These are phyloP conservation scores for Tragulus kanchil DNA, from an alignment of 2,113 vertebrate genomes.

Conservation along the genomic window DNA sequence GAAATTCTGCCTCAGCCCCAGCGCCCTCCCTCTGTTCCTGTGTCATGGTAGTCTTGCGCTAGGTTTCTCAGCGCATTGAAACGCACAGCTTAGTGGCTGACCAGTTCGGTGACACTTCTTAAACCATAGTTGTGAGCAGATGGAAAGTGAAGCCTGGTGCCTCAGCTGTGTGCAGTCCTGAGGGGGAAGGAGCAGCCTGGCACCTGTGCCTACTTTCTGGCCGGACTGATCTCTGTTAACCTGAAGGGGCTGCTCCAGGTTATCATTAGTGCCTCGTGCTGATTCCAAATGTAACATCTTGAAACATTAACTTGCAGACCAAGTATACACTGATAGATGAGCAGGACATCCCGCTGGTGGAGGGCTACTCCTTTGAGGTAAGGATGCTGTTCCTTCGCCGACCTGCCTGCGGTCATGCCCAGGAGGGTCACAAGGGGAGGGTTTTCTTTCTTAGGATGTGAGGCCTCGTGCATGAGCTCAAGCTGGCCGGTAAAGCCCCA, in stretches of 20 bases:
- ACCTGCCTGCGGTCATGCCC: neutral
- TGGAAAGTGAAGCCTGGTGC: neutral
- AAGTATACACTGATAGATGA: constrained; percentile 99
- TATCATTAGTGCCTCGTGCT: accelerated
- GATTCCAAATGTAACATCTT: neutral
- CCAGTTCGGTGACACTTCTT: neutral
- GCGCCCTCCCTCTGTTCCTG: neutral
- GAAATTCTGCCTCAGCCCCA: accelerated
- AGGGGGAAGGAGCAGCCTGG: neutral
- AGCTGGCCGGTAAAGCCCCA: neutral
- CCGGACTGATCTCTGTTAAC: neutral
- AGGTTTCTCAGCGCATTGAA: accelerated
- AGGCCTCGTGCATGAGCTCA: too few species aligned
- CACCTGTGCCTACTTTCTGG: neutral
- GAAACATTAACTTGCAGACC: constrained; percentile 90
- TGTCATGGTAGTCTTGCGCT: accelerated
- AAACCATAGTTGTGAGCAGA: accelerated
- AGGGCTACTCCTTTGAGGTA: constrained; percentile 99
- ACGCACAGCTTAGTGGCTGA: neutral
- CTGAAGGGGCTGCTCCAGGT: neutral
- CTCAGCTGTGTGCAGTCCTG: accelerated
- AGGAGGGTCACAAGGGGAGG: neutral
- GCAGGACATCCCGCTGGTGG: constrained; percentile 98
- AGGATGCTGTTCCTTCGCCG: constrained; percentile 55
- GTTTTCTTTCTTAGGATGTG: neutral